Evolutionary conservation across 2,888 invertebrate genomes (phyloP), one percentile per base, ranked within the genome.

Genomic region (Pteria penguin): DNA sequence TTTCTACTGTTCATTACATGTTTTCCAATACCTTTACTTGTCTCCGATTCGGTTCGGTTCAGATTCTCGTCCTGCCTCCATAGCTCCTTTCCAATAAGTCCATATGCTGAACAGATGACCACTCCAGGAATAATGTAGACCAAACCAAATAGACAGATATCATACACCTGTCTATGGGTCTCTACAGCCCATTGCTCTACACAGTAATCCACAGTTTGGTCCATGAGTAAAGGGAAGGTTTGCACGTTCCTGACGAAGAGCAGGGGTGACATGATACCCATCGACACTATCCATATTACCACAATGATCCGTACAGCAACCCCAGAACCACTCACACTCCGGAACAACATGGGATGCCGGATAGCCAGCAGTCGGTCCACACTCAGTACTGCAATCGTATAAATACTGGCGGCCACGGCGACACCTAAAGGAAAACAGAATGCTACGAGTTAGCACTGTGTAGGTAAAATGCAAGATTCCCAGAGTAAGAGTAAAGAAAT

Each of bases 311-410:
- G 92, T 86, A 95, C 85, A 0, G 95, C 95, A 1, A 95, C 94
- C 14, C 94, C 94, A 32, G 95, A 93, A 73, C 95, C 95, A 74
- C 95, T 95, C 89, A 95, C 94, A 90, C 95, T 94, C 29, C 95
- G 94, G 83, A 95, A 94, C 0, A 95, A 94, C 82, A 96, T 94
- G 0, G 96, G 95, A 88, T 95, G 95, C 32, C 95, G 94, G 88
- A 96, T 96, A 69, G 96, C 96, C 11, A 90, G 82, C 57, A 86
- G 88, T 68, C 96, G 94, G 91, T 96, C 96, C 74, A 96, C 94
- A 4, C 96, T 95, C 95, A 96, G 95, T 0, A 95, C 95, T 0
- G 95, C 95, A 84, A 96, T 95, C 0, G 96, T 96, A 90, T 96
- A 96, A 66, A 96, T 95, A 87, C 96, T 95, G 0, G 95, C 95